Conservation (phyloP, 64 coral and sea anemone species). For the Dendronephthya gigantea region DNA sequence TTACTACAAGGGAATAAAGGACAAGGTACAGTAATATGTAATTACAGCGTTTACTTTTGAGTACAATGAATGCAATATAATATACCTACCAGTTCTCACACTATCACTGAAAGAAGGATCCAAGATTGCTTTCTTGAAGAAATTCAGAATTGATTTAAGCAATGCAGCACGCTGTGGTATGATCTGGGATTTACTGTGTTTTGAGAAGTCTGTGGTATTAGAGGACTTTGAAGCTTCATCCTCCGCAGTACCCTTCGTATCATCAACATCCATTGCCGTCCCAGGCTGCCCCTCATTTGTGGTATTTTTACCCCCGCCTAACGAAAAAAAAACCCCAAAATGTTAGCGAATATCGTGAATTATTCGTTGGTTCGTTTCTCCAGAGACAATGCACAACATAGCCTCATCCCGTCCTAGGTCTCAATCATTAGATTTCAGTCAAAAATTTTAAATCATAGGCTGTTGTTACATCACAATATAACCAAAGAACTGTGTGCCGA, state of each 20-base stretch:
- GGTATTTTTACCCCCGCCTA: neutral
- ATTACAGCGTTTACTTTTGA: too few species aligned
- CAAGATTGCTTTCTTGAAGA: conserved; percentile 90
- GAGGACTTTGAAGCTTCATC: neutral
- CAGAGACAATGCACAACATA: neutral
- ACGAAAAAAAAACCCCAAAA: too few species aligned
- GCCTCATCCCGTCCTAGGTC: neutral
- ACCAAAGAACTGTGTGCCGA: too few species aligned
- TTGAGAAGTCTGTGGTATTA: neutral
- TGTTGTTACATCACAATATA: too few species aligned
- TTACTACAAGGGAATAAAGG: conserved; percentile 47
- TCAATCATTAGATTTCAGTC: neutral
- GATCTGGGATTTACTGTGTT: conserved; percentile 46
- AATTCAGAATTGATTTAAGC: conserved; percentile 84
- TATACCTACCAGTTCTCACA: conserved; percentile 70
- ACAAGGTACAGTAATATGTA: too few species aligned
- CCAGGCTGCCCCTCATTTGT: neutral
- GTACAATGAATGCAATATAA: too few species aligned
- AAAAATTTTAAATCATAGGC: neutral
- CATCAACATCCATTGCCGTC: neutral
- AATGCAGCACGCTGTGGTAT: conserved; percentile 86
- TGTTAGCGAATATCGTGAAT: too few species aligned
- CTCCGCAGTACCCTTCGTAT: neutral
- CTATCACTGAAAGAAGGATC: conserved; percentile 93
- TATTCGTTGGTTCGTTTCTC: too few species aligned